Evolutionary conservation across 2,113 vertebrate species (phyloP), one percentile per base, ranked within the genome.

Genomic region (Dolichallabes microphthalmus): DNA sequence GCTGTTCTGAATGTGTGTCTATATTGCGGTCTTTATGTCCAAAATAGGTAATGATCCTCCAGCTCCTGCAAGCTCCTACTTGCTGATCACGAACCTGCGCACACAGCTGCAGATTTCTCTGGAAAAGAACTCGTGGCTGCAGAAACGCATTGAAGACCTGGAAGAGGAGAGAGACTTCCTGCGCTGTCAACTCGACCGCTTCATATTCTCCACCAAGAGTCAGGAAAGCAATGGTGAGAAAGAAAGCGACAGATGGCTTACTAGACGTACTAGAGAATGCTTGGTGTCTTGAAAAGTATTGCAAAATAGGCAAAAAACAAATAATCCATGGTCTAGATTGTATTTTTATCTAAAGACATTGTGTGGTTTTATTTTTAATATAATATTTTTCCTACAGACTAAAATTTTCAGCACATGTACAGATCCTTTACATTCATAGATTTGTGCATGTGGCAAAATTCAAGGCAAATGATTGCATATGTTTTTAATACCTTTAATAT

Each of bases 161-260:
- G 96, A 97, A 88, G 96, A 97, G 88, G 96, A 97, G 92, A 92
- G 96, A 68, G 96, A 97, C 88, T 97, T 97, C 80, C 88, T 97
- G 11, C 94, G 96, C 15, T 97, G 96, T 85, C 96, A 97, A 90
- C 88, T 97, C 27, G 96, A 97, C 90, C 96, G 96, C 63, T 97
- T 97, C 91, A 97, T 97, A 88, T 96, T 95, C 64, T 96, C 94
- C 0, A 95, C 96, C 30, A 95, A 96, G 77, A 90, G 92, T 83
- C 95, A 96, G 76, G 94, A 95, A 87, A 94, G 90, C 79, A 92
- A 90, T 5, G 89, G 90, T 88, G 32, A 85, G 25, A 86, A 5
- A 53, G 50, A 57, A 55, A 75, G 82, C 52, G 60, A 81, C 74
- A 86, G 69, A 66, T 50, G 0, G 20, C 39, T 15, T 25, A 30